Conservation (phyloP, 2,888 invertebrate species). For the Steinernema scapterisci region DNA sequence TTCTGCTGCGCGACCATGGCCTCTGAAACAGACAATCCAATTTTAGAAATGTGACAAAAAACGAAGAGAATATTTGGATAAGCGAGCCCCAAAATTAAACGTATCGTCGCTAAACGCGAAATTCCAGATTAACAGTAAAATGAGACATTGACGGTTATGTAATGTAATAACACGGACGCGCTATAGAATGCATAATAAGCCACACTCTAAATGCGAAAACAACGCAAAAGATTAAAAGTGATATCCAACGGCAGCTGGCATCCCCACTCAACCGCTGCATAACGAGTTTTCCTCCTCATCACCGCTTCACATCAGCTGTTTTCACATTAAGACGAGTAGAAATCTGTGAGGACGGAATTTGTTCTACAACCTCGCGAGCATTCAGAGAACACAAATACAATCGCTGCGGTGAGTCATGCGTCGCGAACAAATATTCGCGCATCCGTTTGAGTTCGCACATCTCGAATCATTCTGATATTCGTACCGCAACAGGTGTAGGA, state of each 20-base stretch:
- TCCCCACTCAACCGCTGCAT: background rate
- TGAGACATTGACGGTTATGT: no score
- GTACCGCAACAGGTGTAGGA: background rate
- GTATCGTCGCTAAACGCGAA: no score
- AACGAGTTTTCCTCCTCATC: background rate
- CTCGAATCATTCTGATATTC: background rate
- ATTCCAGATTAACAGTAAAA: no score
- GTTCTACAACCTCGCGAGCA: background rate
- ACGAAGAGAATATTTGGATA: background rate
- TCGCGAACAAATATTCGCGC: background rate
- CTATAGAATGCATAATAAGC: background rate
- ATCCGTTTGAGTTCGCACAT: background rate
- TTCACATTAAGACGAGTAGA: background rate
- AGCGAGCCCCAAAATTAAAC: no score
- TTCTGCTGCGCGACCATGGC: constrained; percentile 56
- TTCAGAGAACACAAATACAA: background rate
- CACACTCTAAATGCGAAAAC: constrained; percentile 7
- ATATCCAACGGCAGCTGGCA: background rate
- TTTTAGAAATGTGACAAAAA: no score
- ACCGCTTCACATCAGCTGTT: constrained; percentile 9
- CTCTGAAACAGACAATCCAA: constrained; percentile 22
- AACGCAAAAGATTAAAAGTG: constrained; percentile 9
- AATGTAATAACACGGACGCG: constrained; percentile 2
- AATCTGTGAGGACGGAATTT: background rate
- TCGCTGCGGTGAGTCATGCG: background rate